Evolutionary conservation across 2,888 invertebrate genomes (phyloP).

Genomic region (Choristoneura rosaceana): DNA sequence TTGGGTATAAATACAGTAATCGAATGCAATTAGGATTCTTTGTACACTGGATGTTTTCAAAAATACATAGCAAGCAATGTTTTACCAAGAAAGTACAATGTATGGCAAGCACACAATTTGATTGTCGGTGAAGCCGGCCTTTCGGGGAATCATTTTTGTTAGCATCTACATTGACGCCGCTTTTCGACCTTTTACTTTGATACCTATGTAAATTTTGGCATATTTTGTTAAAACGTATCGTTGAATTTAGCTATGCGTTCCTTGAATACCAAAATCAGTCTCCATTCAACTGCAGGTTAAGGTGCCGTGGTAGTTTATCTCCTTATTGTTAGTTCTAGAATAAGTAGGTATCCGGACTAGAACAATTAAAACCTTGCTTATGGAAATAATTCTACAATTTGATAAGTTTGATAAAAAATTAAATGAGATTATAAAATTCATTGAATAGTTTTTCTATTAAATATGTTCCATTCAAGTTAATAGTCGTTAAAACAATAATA

Average conservation of each 20-base stretch:
- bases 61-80: conserved; percentile 20
- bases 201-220: neutral
- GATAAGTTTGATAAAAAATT: too few species aligned
- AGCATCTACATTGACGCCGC: neutral
- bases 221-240: neutral
- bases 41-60: conserved; percentile 2
- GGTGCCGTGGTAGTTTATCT: too few species aligned
- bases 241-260: neutral
- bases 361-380: too few species aligned
- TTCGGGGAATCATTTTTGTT: neutral
- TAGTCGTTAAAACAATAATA: too few species aligned
- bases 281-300: too few species aligned
- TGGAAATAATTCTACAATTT: too few species aligned
- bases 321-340: too few species aligned
- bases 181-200: neutral
- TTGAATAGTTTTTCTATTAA: too few species aligned
- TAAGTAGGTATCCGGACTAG: too few species aligned
- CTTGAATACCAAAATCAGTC: too few species aligned
- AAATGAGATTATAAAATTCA: too few species aligned
- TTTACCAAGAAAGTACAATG: conserved; percentile 8
- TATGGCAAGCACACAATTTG: neutral
- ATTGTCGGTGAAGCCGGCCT: neutral
- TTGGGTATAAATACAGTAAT: conserved; percentile 6
- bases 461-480: too few species aligned
- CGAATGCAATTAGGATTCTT: conserved; percentile 1